Base-by-base conservation (phyloP, 2,797 vertebrate species). In the Eulemur rubriventer region DNA sequence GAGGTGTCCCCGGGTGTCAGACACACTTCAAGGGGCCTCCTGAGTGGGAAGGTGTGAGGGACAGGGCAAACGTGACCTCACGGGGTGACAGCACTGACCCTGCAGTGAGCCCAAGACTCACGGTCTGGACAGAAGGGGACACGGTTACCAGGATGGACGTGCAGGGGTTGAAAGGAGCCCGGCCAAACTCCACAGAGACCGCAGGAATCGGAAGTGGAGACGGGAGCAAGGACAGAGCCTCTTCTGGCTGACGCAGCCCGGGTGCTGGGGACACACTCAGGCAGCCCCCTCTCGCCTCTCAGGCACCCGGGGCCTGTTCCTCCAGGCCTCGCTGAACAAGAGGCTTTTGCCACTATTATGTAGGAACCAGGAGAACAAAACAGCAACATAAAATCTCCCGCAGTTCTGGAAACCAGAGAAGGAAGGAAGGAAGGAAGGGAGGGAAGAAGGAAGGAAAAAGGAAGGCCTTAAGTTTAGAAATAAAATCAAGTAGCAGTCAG, bases 211-310 rank as follows among this genome's bases (percentile, higher is more conserved):
- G 48, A 6, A 4, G 4, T 2, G 43, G 43, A 30, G 41, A 16
- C 1, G 30, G 48, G 63, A 35, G 22, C 26, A 35, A 79, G 33
- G 18, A 48, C 50, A 3, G 1, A 41, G 14, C 30, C 33, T 63
- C 43, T 18, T 17, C 24, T 69, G 26, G 22, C 1, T 2, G 17
- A 43, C 0, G 0, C 4, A 35, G 43, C 55, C 43, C 26, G 26
- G 73, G 28, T 2, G 0, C 2, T 4, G 0, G 12, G n/a, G 10
- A 4, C n/a, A 20, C 7, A 24, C 38, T 3, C 22, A 0, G 2
- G 59, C 7, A 26, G 50, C 35, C 1, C 0, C 6, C 20, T 26
- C 16, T 28, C 41, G 28, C 1, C 22, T 38, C 57, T 16, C 63
- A 8, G 22, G 22, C n/a, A 0, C 57, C 50, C 24, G 1, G 12